These are phyloP conservation scores for Hippocampus comes DNA, from an alignment of 2,113 vertebrate species.

Conservation along the genomic window DNA sequence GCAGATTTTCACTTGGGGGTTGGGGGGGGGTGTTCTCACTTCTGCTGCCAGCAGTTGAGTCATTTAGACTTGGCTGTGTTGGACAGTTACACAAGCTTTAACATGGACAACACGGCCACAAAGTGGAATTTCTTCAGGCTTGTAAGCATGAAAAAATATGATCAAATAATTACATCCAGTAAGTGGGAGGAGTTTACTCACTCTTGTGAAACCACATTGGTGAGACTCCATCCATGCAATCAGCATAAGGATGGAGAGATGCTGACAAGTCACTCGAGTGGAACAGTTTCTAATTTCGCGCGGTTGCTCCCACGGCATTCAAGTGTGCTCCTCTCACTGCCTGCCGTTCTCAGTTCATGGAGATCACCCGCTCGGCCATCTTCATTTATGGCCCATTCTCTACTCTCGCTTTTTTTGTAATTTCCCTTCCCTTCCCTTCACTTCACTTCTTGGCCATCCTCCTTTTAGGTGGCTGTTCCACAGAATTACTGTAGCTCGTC, in stretches of 20 bases:
- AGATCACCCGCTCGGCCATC: constrained; percentile 44
- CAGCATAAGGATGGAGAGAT: neutral
- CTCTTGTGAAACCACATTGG: neutral
- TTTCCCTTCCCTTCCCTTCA: constrained; percentile 39
- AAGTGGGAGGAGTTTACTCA: neutral
- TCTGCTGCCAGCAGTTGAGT: neutral
- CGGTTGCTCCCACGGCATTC: constrained; percentile 46
- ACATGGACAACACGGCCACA: neutral
- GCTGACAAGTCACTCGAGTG: constrained; percentile 14
- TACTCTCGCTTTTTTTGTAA: constrained; percentile 42
- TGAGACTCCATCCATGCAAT: too few species aligned
- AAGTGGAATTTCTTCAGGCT: neutral
- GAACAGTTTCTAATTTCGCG: constrained; percentile 50
- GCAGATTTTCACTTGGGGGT: too few species aligned
- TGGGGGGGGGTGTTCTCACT: neutral
- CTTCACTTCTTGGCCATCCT: constrained; percentile 43
- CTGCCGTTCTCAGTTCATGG: constrained; percentile 57
- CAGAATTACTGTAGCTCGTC: neutral
- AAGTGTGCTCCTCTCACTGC: constrained; percentile 28
- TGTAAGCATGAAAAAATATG: neutral
- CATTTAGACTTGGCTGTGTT: neutral
- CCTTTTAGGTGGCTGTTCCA: constrained; percentile 14
- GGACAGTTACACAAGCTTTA: too few species aligned
- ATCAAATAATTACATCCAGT: neutral
- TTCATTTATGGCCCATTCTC: constrained; percentile 4